Evolutionary conservation across 1,140 invertebrate species (phyloP).

Genomic region (Achatina immaculata): DNA sequence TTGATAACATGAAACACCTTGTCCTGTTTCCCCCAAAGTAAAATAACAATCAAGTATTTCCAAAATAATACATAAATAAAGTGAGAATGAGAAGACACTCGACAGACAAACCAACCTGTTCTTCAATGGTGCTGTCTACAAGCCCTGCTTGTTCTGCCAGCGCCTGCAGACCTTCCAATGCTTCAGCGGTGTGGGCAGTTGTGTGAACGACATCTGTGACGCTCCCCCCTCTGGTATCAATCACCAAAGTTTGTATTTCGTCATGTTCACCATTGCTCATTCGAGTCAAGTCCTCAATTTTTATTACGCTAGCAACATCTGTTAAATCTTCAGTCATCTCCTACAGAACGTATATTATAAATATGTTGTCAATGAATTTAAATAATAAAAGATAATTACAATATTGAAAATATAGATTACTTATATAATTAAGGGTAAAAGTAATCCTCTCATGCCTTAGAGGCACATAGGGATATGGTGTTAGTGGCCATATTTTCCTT

Average conservation of each 20-base stretch:
- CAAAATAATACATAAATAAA: too few relatives aligned
- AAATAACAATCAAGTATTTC: too few relatives aligned
- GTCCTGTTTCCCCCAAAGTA: too few relatives aligned
- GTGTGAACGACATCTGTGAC: slow-evolving; percentile 7
- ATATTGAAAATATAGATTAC: too few relatives aligned
- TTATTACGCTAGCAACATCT: slow-evolving; percentile 34
- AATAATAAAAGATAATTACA: too few relatives aligned
- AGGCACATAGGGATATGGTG: too few relatives aligned
- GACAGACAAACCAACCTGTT: slow-evolving; percentile 28
- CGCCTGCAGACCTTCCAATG: slow-evolving; percentile 66
- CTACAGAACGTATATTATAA: too few relatives aligned
- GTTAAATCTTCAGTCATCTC: not conserved
- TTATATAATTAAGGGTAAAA: too few relatives aligned
- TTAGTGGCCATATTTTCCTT: too few relatives aligned
- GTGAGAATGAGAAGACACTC: not conserved
- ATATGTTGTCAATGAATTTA: too few relatives aligned
- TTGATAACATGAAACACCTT: too few relatives aligned
- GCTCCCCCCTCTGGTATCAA: slow-evolving; percentile 8
- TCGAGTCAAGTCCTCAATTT: slow-evolving; percentile 43
- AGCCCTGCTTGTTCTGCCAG: slow-evolving; percentile 60
- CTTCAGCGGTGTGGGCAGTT: slow-evolving; percentile 58
- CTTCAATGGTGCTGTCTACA: slow-evolving; percentile 44
- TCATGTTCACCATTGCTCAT: slow-evolving; percentile 7
- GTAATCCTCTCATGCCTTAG: too few relatives aligned
- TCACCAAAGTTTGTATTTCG: slow-evolving; percentile 1